Conservation (phyloP, 2,888 invertebrate genomes). For the Sarcophaga variegata region DNA sequence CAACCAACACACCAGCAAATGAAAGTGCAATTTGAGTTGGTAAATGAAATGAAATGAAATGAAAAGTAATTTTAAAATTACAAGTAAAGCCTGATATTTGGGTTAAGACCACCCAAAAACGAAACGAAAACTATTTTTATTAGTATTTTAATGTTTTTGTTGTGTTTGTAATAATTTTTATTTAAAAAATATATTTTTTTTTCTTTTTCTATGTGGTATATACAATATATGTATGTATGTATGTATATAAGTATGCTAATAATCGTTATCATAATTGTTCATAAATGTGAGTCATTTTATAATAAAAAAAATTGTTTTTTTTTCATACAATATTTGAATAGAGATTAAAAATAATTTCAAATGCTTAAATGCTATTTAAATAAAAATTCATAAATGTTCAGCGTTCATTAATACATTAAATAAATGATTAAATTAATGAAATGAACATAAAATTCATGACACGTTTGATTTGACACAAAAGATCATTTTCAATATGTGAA, state of each 20-base stretch:
- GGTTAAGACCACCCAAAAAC: slow-evolving; percentile 66
- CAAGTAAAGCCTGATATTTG: slow-evolving; percentile 28
- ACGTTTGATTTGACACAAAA: slow-evolving; percentile 16
- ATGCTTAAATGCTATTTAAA: no score
- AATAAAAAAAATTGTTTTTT: no score
- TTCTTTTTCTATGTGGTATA: neutral
- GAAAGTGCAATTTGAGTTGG: slow-evolving; percentile 62
- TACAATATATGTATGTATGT: neutral
- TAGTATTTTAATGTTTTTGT: no score
- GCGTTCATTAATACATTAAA: no score
- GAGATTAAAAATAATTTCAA: no score
- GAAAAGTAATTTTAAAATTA: slow-evolving; percentile 59
- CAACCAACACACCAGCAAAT: slow-evolving; percentile 6
- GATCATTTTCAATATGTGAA: neutral
- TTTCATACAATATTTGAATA: no score
- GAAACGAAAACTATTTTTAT: slow-evolving; percentile 30
- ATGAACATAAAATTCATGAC: neutral
- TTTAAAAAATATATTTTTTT: no score
- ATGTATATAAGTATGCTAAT: neutral
- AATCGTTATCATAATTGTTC: slow-evolving; percentile 36
- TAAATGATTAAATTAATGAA: no score
- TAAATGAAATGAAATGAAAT: slow-evolving; percentile 61
- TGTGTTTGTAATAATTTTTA: neutral
- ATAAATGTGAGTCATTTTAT: slow-evolving; percentile 55
- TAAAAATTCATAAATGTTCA: no score